Percentiles rank a stretch among this genome's conserved stretches.
Evolutionary conservation across 1,140 invertebrate genomes (phyloP).

Genomic region (Lucilia cuprina): DNA sequence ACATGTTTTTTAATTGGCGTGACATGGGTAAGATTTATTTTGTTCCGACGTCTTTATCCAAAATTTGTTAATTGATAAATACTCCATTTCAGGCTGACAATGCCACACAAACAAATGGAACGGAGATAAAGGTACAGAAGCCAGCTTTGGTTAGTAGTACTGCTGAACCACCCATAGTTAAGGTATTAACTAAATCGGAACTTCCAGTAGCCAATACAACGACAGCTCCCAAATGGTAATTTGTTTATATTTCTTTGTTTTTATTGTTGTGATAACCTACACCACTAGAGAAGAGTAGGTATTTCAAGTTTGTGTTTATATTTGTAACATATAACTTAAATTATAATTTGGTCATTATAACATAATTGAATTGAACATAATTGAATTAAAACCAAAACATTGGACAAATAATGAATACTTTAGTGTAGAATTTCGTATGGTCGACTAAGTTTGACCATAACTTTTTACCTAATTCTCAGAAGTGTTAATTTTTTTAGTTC

Average conservation of each 20-base stretch:
- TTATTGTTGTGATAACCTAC: not conserved
- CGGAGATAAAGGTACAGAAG: slow-evolving; percentile 20
- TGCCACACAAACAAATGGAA: not conserved
- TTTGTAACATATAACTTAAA: no score
- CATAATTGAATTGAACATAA: no score
- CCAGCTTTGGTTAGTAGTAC: not conserved
- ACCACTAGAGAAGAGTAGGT: not conserved
- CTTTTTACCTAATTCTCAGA: not conserved
- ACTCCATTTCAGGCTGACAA: slow-evolving; percentile 22
- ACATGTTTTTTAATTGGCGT: slow-evolving; percentile 61
- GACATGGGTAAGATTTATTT: slow-evolving; percentile 53
- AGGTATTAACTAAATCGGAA: slow-evolving; percentile 16
- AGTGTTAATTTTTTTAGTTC: not conserved
- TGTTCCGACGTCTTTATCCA: not conserved
- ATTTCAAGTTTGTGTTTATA: not conserved
- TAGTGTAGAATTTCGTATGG: no score
- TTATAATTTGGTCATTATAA: no score
- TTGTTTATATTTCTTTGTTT: not conserved
- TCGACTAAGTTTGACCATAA: no score
- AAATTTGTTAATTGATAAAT: not conserved
- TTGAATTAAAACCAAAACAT: no score
- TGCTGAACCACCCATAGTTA: not conserved
- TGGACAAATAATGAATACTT: no score
- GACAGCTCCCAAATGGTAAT: slow-evolving; percentile 46
- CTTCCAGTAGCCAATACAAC: not conserved